Conservation (phyloP, 2,113 vertebrate genomes). For the Sterrhoptilus dennistouni region DNA sequence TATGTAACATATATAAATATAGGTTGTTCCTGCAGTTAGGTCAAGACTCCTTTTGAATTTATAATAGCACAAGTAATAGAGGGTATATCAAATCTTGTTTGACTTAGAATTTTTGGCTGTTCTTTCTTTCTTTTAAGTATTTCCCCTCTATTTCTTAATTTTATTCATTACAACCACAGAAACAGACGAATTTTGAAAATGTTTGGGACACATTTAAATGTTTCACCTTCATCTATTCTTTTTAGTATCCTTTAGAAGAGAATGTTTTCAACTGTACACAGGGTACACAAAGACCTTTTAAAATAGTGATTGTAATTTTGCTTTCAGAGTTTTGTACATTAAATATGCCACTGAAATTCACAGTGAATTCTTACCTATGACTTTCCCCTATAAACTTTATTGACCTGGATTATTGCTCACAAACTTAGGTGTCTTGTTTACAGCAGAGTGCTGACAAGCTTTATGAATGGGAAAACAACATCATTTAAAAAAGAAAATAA, state of each 20-base stretch:
- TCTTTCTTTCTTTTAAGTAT: neutral
- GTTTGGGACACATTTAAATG: neutral
- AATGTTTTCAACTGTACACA: neutral
- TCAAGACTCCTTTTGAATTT: neutral
- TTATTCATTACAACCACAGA: neutral
- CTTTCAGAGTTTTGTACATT: neutral
- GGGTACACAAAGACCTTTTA: neutral
- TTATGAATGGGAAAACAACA: neutral
- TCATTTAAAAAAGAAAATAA: neutral
- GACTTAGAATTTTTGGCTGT: neutral
- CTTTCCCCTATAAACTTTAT: neutral
- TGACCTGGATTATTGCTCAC: neutral
- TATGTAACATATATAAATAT: neutral
- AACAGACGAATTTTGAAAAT: conserved; percentile 3
- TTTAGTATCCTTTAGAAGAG: neutral
- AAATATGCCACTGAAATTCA: neutral
- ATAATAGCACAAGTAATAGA: neutral
- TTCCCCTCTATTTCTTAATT: neutral
- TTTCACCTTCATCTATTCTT: neutral
- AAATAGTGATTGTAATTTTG: neutral
- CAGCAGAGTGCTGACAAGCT: neutral
- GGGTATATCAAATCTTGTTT: neutral
- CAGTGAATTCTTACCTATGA: neutral
- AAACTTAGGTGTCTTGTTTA: neutral
- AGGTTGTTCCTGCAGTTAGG: neutral